These are phyloP conservation scores for Sandelia bainsii DNA, from an alignment of 2,797 vertebrate species.

Conservation along the genomic window DNA sequence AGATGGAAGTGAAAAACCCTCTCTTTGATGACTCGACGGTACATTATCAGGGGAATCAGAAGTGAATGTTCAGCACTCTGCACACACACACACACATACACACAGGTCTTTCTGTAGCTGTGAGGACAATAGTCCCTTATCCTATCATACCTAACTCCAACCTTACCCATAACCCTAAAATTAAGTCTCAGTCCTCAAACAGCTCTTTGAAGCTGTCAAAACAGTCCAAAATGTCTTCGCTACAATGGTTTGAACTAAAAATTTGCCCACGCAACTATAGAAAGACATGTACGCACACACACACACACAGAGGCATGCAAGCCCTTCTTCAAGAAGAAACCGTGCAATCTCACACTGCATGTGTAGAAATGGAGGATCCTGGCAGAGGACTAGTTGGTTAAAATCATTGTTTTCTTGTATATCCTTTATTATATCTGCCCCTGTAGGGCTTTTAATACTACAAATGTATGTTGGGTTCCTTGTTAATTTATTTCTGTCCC, in stretches of 20 bases:
- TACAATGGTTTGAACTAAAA: not conserved
- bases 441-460: slow-evolving; percentile 51
- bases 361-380: slow-evolving; percentile 44
- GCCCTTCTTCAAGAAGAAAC: slow-evolving; percentile 34
- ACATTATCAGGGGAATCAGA: slow-evolving; percentile 80
- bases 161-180: not conserved
- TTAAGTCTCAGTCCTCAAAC: not conserved
- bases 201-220: too few species aligned
- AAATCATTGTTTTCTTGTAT: slow-evolving; percentile 51
- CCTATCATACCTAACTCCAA: not conserved
- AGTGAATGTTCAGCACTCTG: slow-evolving; percentile 75
- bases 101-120: not conserved
- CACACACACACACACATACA: slow-evolving; percentile 1
- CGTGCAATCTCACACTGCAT: slow-evolving; percentile 57
- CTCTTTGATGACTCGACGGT: slow-evolving; percentile 92
- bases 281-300: not conserved
- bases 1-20: slow-evolving; percentile 98
- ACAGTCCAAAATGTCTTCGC: too few species aligned
- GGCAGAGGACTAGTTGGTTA: slow-evolving; percentile 37
- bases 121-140: not conserved
- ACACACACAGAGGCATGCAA: slow-evolving; percentile 18
- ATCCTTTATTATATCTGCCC: slow-evolving; percentile 49
- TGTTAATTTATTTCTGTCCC: slow-evolving; percentile 58
- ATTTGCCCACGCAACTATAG: not conserved
- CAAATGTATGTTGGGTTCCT: slow-evolving; percentile 45